These are phyloP conservation scores for Chinchilla lanigera DNA, from an alignment of 2,113 vertebrate genomes.

Conservation along the genomic window DNA sequence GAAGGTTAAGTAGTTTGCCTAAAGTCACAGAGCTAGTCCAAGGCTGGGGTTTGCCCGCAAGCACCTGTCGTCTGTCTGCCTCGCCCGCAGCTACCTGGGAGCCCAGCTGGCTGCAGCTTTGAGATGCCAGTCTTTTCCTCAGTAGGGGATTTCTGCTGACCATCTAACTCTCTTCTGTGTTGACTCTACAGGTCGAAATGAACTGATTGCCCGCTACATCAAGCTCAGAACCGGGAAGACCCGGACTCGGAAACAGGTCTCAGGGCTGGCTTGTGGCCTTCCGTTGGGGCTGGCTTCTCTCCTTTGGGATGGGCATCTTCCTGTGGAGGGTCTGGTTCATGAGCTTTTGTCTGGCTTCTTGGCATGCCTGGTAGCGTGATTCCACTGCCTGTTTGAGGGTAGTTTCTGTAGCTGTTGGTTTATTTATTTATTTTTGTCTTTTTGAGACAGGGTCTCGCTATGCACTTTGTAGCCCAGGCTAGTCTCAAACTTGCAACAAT, in stretches of 20 bases:
- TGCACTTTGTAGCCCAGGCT: too few species aligned
- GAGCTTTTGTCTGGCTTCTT: neutral
- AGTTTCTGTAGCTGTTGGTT: neutral
- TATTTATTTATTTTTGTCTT: too few species aligned
- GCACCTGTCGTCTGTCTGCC: too few species aligned
- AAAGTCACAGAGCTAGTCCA: neutral
- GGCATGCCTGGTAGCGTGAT: neutral
- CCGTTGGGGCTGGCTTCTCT: neutral
- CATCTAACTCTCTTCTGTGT: neutral
- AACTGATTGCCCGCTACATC: constrained; percentile 97
- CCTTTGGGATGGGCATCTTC: neutral
- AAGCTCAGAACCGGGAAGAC: constrained; percentile 97
- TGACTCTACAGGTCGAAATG: constrained; percentile 92
- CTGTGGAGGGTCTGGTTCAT: neutral
- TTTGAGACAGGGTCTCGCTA: too few species aligned
- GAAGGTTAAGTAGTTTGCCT: neutral
- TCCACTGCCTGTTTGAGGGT: neutral
- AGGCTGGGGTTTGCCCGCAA: neutral
- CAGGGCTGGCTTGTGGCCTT: neutral
- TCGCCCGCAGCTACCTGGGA: fast-evolving
- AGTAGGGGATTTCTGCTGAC: constrained; percentile 14
- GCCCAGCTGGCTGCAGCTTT: neutral
- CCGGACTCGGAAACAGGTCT: constrained; percentile 96
- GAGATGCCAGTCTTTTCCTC: neutral
- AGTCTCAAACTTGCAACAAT: too few species aligned